These are phyloP conservation scores for Lagopus muta DNA, from an alignment of 2,113 vertebrate genomes.

Conservation along the genomic window DNA sequence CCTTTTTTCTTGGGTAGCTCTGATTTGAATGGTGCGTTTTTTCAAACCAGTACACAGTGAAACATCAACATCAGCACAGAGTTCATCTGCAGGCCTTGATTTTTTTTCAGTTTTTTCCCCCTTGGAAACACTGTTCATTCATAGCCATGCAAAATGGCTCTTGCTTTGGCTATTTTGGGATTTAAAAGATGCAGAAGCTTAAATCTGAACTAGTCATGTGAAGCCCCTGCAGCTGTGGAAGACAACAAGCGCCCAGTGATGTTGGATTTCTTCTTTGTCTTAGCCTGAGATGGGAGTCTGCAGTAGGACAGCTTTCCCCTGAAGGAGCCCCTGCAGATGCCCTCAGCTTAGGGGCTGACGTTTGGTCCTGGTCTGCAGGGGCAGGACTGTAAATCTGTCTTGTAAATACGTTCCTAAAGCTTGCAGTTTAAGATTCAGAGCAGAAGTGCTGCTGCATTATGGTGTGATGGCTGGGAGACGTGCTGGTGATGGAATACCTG, in stretches of 20 bases:
- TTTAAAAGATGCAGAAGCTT: background rate
- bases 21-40: background rate
- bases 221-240: background rate
- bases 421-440: background rate
- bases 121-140: background rate
- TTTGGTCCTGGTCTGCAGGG: background rate
- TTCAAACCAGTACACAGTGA: background rate
- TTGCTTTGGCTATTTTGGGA: background rate
- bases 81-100: background rate
- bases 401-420: background rate
- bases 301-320: background rate
- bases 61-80: background rate
- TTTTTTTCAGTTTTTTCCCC: background rate
- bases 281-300: background rate
- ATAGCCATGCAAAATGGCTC: background rate
- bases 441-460: background rate
- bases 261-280: background rate
- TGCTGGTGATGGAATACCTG: background rate
- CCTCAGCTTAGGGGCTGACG: background rate
- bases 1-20: background rate
- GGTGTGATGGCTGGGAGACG: background rate
- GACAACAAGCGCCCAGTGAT: rapidly evolving
- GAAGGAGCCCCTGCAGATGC: background rate
- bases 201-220: background rate
- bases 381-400: background rate